These are phyloP conservation scores for Allobates femoralis DNA, from an alignment of 2,797 vertebrate species.

Conservation along the genomic window DNA sequence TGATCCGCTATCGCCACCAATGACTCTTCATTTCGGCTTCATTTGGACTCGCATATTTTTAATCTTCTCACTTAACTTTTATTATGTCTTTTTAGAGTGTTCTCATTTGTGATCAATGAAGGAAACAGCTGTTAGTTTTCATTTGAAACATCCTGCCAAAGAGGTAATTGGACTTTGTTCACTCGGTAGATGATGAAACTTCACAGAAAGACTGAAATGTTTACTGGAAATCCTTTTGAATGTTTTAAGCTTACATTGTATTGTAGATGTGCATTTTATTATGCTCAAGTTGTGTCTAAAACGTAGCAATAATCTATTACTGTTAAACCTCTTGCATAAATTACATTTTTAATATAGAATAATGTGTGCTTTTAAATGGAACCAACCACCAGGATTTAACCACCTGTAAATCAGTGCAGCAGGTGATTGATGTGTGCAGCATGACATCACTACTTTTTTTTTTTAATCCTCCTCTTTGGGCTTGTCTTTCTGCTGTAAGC, in stretches of 20 bases:
- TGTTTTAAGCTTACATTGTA: background rate
- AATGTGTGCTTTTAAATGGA: too few species aligned
- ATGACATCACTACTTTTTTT: too few species aligned
- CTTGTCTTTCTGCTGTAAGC: too few species aligned
- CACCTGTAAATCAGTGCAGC: too few species aligned
- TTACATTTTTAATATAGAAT: too few species aligned
- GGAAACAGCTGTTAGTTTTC: constrained; percentile 14
- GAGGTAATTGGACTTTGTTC: constrained; percentile 32
- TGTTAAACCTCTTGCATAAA: background rate
- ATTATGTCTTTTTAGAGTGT: constrained; percentile 23
- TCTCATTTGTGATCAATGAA: constrained; percentile 33
- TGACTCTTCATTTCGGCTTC: background rate
- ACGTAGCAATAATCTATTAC: background rate
- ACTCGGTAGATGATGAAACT: too few species aligned
- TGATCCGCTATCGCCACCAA: background rate
- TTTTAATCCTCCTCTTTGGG: too few species aligned
- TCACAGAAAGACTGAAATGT: too few species aligned
- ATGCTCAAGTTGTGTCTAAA: background rate
- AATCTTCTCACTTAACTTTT: constrained; percentile 3
- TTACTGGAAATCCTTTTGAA: background rate
- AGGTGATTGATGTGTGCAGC: too few species aligned
- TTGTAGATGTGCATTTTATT: background rate
- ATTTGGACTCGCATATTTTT: constrained; percentile 1
- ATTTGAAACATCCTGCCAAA: constrained; percentile 1
- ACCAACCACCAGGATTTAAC: too few species aligned